A percentile compares a stretch with the other conserved stretches of the same genome.
Conservation (phyloP, 2,888 invertebrate species). For the Sinentomon sp. region DNA sequence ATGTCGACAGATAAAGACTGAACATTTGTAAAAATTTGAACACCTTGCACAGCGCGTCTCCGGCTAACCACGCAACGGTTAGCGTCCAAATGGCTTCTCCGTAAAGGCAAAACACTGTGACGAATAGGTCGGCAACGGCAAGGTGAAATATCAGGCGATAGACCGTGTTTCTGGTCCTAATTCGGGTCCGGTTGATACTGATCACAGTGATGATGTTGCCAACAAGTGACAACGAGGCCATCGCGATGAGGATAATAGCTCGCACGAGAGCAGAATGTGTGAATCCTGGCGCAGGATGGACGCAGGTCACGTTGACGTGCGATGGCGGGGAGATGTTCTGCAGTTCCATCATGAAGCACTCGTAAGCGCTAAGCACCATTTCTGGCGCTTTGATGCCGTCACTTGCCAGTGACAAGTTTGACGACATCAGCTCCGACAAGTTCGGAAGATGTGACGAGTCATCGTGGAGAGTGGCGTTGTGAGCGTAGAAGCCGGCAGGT, state of each 20-base stretch:
- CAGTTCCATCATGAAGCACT: no score
- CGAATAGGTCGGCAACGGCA: slow-evolving; percentile 52
- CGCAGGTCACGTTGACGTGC: slow-evolving; percentile 20
- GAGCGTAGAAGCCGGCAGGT: no score
- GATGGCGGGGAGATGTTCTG: no score
- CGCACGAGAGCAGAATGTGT: slow-evolving; percentile 33
- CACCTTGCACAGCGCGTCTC: slow-evolving; percentile 43
- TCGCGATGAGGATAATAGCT: slow-evolving; percentile 34
- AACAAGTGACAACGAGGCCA: slow-evolving; percentile 41
- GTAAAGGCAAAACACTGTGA: slow-evolving; percentile 49
- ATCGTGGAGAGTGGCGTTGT: no score
- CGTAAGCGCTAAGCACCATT: no score
- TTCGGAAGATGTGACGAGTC: no score
- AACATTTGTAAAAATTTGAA: slow-evolving; percentile 59
- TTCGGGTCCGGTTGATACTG: slow-evolving; percentile 29
- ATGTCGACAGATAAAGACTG: slow-evolving; percentile 51
- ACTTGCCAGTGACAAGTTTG: no score
- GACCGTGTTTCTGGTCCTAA: slow-evolving; percentile 25
- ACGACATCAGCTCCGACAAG: no score
- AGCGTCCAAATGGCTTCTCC: slow-evolving; percentile 54
- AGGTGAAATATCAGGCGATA: slow-evolving; percentile 48
- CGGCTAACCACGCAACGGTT: slow-evolving; percentile 55
- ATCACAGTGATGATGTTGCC: slow-evolving; percentile 48
- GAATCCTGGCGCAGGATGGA: slow-evolving; percentile 38
- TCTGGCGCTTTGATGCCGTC: no score